Base-by-base conservation (phyloP, 2,113 vertebrate genomes). In the Platanista minor region DNA sequence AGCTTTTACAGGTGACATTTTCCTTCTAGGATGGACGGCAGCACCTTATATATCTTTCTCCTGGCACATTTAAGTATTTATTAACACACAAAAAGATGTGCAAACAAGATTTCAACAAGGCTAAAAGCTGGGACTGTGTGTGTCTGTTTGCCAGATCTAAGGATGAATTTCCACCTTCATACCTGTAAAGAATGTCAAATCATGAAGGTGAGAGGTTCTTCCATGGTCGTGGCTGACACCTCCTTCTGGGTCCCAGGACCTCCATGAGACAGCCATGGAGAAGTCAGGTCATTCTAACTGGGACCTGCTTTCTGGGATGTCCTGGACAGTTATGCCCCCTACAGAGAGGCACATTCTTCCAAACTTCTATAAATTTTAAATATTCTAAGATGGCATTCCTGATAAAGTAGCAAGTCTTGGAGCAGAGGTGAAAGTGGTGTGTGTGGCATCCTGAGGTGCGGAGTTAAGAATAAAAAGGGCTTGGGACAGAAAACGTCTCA, bases 211-310 rank as follows among this genome's bases (percentile, higher is more conserved):
- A 27, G 23, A 10, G 5, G n/a, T 46, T 61, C 29, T 78, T 15
- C 10, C 8, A 11, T 1, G 8, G n/a, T 39, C 13, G 21, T 23
- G 43, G n/a, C 25, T 0, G 0, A 2, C 8, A 46, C 5, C 18
- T 59, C 17, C 9, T 36, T 23, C 8, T 54, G 27, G 33, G 43
- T 46, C 54, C 62, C 20, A 39, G 27, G 33, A n/a, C 71, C 69
- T 64, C 31, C n/a, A 5, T 2, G 57, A 29, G 49, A 49, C 39
- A 61, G 59, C 61, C 66, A 46, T 23, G 17, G 33, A 75, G 36
- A 13, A 13, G 12, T 54, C 36, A 23, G 18, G 0, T 46, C 9
- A 1, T 39, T 12, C 57, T 54, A 12, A 8, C 2, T 21, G 25
- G 8, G 14, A 59, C 4, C 18, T 81, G 57, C 46, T 46, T 93